Evolutionary conservation across 2,113 vertebrate species (phyloP).

Genomic region (Cyphomyrus plagiostoma): DNA sequence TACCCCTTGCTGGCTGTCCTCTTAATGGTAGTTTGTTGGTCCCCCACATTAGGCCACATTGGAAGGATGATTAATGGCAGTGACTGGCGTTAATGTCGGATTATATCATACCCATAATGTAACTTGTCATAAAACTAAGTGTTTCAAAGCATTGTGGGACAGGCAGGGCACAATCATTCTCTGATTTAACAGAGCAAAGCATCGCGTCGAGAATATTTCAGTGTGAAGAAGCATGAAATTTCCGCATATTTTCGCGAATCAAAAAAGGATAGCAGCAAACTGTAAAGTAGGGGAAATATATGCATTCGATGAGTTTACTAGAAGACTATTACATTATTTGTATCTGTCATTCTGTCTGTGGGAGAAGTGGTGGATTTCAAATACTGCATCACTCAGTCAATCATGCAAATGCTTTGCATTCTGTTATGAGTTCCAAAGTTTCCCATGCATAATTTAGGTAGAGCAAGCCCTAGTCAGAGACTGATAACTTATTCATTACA

Average conservation of each 20-base stretch:
- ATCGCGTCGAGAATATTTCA: not conserved
- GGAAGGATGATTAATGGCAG: conserved; percentile 1
- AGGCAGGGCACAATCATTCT: not conserved
- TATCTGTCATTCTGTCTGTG: conserved; percentile 8
- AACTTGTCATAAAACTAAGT: not conserved
- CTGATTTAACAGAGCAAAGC: not conserved
- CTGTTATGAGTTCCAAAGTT: conserved; percentile 10
- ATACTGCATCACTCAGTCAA: not conserved
- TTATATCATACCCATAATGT: not conserved
- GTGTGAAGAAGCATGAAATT: not conserved
- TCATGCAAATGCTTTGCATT: conserved; percentile 19
- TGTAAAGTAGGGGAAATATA: not conserved
- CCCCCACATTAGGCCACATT: not conserved
- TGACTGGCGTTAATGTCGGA: not conserved
- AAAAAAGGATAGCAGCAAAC: not conserved
- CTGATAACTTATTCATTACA: conserved; percentile 22
- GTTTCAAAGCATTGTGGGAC: not conserved
- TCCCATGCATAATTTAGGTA: conserved; percentile 1
- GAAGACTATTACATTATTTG: not conserved
- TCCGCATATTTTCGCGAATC: not conserved
- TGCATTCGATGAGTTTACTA: conserved; percentile 5
- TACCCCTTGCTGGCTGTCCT: not conserved
- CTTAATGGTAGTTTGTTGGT: not conserved
- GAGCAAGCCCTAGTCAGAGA: not conserved
- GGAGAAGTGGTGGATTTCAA: not conserved